Percentiles rank a stretch among this genome's conserved stretches.
phyloP scores from a whole-genome alignment of 2,797 vertebrate genomes.

The Cyclura pinguis region DNA sequence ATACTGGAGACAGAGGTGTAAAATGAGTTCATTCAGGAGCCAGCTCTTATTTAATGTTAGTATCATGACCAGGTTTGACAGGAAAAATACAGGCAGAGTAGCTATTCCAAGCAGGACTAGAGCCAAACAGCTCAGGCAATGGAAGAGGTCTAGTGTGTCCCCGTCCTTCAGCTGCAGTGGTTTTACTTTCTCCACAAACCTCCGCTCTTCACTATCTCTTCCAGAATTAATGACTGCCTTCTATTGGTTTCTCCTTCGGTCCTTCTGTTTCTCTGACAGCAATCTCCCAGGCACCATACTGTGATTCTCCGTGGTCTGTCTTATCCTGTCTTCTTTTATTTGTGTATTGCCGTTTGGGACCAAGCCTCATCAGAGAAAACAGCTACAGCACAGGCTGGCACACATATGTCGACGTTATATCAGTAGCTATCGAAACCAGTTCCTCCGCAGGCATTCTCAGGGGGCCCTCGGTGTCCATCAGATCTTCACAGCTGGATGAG shows the following conservation, averaged over 20 bases:
- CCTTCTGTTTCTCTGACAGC: background rate
- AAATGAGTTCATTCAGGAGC: too few species aligned
- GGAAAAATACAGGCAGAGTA: too few species aligned
- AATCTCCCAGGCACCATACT: background rate
- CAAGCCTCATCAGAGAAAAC: background rate
- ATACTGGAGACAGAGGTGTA: too few species aligned
- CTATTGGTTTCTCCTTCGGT: background rate
- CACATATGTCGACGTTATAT: slow-evolving; percentile 1
- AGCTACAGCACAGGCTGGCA: accelerated
- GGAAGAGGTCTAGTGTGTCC: too few species aligned
- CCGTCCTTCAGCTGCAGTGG: background rate
- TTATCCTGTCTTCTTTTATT: slow-evolving; percentile 36
- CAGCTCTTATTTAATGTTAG: too few species aligned
- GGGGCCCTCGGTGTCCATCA: slow-evolving; percentile 51
- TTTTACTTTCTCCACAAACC: background rate
- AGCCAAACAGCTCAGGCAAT: too few species aligned
- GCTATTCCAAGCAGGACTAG: too few species aligned
- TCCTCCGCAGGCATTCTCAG: background rate
- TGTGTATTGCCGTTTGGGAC: background rate
- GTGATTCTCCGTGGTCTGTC: background rate
- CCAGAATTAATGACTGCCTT: background rate
- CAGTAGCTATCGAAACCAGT: slow-evolving; percentile 39
- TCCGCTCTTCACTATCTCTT: background rate
- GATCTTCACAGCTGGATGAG: slow-evolving; percentile 65
- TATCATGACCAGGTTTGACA: too few species aligned